Base-by-base conservation (phyloP, 2,113 vertebrate genomes). In the Gasterosteus aculeatus region DNA sequence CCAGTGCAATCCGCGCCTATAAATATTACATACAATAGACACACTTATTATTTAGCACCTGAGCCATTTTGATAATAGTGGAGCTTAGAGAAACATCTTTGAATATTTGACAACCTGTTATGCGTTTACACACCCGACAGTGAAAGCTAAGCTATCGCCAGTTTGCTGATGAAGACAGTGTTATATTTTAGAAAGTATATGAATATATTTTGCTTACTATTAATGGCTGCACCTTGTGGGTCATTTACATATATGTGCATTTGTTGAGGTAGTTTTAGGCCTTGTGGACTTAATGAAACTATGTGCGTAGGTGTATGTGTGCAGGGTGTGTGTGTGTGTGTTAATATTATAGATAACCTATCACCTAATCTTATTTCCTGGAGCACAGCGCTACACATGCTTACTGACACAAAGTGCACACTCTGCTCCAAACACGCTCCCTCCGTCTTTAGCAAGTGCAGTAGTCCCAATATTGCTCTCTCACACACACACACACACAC, bases 271-370 rank as follows among this genome's bases (percentile, higher is more conserved):
- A 41, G 15, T 59, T 33, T 35, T 19, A 59, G 29, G 16, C 16
- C 31, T 7, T 8, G 5, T 51, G 29, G 12, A 14, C 15, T 58
- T 64, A 38, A 64, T 16, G 31, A 33, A 33, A 5, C 6, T 33
- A 7, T n/a, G 11, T 42, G 31, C 14, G 51, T 77, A 49, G 14
- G 10, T 47, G 57, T 46, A 15, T 22, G 46, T 16, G 31, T 69
- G 51, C 69, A 26, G 54, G 65, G n/a, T 12, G 35, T 18, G 29
- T 61, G 68, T 54, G 5, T 51, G 29, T n/a, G 44, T 60, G 61
- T 83, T 83, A 80, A 76, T 82, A 85, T 79, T 74, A 84, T 72
- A 67, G 87, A 91, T 81, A 84, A 87, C 82, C 71, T 88, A 71
- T 82, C 80, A 80, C 58, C 57, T 88, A 85, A 89, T 87, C 77